Evolutionary conservation across 1,140 invertebrate genomes (phyloP).

Genomic region (Drosophila quadrilineata): DNA sequence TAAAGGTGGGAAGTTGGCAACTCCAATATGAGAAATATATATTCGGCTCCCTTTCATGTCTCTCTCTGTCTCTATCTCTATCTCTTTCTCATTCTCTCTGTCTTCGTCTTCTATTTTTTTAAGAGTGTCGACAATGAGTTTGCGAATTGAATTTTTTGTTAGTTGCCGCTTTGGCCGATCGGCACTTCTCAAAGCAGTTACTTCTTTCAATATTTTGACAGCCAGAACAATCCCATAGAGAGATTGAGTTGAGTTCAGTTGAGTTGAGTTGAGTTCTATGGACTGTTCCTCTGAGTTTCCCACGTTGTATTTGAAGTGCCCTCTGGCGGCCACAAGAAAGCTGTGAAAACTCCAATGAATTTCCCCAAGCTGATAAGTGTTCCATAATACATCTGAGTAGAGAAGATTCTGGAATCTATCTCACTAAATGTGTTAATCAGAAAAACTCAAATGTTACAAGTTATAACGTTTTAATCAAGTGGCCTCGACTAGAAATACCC

Average conservation of each 20-base stretch:
- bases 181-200: constrained; percentile 36
- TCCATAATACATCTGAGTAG: not conserved
- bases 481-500: too few species aligned
- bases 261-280: too few species aligned
- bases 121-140: constrained; percentile 62
- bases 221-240: constrained; percentile 60
- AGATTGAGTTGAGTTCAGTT: too few species aligned
- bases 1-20: constrained; percentile 63
- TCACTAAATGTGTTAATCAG: too few species aligned
- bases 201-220: constrained; percentile 69
- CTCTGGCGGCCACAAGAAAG: constrained; percentile 25
- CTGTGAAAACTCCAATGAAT: not conserved
- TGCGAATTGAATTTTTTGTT: constrained; percentile 56
- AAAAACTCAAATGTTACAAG: too few species aligned
- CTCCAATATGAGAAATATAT: constrained; percentile 46
- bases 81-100: constrained; percentile 13
- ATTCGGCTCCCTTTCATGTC: constrained; percentile 36
- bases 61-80: not conserved
- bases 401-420: too few species aligned
- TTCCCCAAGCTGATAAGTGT: not conserved
- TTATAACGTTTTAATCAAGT: too few species aligned
- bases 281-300: constrained; percentile 41
- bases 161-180: constrained; percentile 7
- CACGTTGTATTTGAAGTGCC: constrained; percentile 54
- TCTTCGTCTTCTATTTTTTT: constrained; percentile 13